Conservation (phyloP, 2,113 vertebrate genomes). For the Shinisaurus crocodilurus region DNA sequence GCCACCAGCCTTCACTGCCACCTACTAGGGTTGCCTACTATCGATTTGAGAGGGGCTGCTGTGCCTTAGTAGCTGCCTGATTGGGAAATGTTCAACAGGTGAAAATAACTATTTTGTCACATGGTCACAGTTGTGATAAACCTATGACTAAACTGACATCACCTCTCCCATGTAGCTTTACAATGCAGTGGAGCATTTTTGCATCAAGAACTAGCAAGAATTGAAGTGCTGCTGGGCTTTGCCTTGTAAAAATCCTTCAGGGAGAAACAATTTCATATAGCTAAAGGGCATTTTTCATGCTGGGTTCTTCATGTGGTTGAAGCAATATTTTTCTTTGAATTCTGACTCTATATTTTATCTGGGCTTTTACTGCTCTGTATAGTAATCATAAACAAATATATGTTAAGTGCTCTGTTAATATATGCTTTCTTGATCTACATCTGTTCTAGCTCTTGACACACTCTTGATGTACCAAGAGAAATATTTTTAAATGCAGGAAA, state of each 20-base stretch:
- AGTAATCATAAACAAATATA: constrained; percentile 23
- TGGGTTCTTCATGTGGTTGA: background rate
- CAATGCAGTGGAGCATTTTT: background rate
- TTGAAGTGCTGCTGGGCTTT: background rate
- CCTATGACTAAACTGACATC: background rate
- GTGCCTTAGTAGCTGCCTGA: background rate
- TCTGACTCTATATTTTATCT: constrained; percentile 26
- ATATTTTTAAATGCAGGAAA: background rate
- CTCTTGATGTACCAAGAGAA: background rate
- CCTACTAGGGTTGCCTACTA: too few relatives aligned
- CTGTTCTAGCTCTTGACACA: constrained; percentile 27
- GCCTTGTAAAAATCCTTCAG: background rate
- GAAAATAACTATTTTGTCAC: background rate
- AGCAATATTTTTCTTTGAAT: background rate
- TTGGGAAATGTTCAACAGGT: background rate
- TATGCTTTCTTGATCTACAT: constrained; percentile 26
- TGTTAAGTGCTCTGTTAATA: constrained; percentile 40
- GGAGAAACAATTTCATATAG: background rate
- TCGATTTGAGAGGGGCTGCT: too few relatives aligned
- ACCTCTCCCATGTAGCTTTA: background rate
- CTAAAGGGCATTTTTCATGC: background rate
- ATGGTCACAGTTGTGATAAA: background rate
- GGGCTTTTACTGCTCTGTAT: constrained; percentile 32
- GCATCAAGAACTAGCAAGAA: background rate
- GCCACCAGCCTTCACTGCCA: too few relatives aligned